phyloP scores from a whole-genome alignment of 2,888 invertebrate species.

The Thymelicus sylvestris region DNA sequence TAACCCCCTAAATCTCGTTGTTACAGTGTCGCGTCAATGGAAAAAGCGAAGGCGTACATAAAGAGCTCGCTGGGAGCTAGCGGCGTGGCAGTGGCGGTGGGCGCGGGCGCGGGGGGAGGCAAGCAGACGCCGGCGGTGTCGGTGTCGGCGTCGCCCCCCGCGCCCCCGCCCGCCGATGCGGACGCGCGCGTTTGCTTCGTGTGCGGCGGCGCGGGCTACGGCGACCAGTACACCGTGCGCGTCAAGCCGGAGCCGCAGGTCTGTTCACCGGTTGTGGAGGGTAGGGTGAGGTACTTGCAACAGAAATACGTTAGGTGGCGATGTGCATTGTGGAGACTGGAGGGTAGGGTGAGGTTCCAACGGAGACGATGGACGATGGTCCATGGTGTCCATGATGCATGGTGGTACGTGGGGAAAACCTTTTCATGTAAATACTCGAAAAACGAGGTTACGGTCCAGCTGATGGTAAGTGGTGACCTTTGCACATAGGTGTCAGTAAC shows the following conservation, averaged over 20 bases:
- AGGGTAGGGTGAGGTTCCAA: too few species aligned
- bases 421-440: too few species aligned
- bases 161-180: constrained; percentile 61
- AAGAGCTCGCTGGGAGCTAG: constrained; percentile 88
- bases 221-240: constrained; percentile 87
- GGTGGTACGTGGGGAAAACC: too few species aligned
- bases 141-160: constrained; percentile 69
- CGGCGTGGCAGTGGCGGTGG: constrained; percentile 81
- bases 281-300: not conserved
- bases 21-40: constrained; percentile 72
- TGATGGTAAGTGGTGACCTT: too few species aligned
- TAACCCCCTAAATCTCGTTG: constrained; percentile 25
- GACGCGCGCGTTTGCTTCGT: constrained; percentile 80
- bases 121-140: constrained; percentile 83
- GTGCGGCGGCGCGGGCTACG: constrained; percentile 91
- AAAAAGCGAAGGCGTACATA: constrained; percentile 89
- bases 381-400: too few species aligned
- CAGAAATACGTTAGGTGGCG: too few species aligned
- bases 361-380: too few species aligned
- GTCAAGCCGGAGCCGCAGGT: constrained; percentile 80
- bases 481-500: too few species aligned
- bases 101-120: constrained; percentile 74
- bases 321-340: too few species aligned
- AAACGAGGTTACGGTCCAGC: too few species aligned
- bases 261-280: constrained; percentile 3